Percentiles rank a stretch among this genome's conserved stretches.
These are phyloP conservation scores for Harpagoxenus sublaevis DNA, from an alignment of 2,888 invertebrate species.

Conservation along the genomic window DNA sequence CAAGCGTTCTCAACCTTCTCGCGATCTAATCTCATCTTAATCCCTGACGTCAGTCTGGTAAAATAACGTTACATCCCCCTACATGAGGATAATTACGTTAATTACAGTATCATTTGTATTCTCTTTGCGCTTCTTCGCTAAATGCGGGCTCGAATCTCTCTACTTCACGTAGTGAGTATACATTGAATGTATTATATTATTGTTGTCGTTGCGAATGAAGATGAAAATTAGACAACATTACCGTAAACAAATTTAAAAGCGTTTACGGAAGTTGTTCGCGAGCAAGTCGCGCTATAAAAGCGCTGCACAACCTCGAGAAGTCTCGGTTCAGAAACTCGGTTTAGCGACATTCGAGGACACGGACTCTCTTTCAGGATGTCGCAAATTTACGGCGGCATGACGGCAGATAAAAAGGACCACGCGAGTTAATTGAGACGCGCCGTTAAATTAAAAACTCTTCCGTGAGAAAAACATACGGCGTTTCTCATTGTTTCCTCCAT, in stretches of 20 bases:
- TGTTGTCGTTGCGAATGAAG: not conserved
- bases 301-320: conserved; percentile 11
- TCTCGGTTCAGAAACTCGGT: conserved; percentile 45
- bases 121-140: not conserved
- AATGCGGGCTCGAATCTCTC: not conserved
- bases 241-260: not conserved
- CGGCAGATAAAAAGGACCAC: conserved; percentile 17
- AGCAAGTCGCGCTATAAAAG: conserved; percentile 23
- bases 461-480: conserved; percentile 49
- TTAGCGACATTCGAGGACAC: conserved; percentile 42
- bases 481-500: not conserved
- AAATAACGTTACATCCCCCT: not conserved
- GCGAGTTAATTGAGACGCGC: conserved; percentile 32
- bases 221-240: not conserved
- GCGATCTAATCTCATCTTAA: not conserved
- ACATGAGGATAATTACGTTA: not conserved
- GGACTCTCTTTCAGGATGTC: conserved; percentile 35
- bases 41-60: not conserved
- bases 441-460: conserved; percentile 50
- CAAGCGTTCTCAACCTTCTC: conserved; percentile 8
- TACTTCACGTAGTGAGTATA: too few species aligned
- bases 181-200: not conserved
- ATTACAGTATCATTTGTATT: not conserved
- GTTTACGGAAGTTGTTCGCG: conserved; percentile 17
- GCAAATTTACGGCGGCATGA: conserved; percentile 19